These are phyloP conservation scores for Drosophila merina DNA, from an alignment of 2,888 invertebrate species.

Conservation along the genomic window DNA sequence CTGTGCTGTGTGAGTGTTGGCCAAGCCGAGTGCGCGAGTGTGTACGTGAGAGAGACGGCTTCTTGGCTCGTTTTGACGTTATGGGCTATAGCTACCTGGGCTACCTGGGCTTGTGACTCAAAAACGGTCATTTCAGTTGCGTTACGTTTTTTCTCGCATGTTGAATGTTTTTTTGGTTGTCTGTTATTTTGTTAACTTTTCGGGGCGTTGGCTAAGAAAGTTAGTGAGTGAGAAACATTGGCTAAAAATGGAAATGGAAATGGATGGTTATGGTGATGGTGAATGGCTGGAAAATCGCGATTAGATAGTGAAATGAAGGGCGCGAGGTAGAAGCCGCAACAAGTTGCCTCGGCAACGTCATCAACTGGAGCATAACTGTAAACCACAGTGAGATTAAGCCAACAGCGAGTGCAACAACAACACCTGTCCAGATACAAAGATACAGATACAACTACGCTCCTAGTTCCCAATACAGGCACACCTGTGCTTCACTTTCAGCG, in stretches of 20 bases:
- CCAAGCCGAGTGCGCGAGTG: conserved; percentile 27
- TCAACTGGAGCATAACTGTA: conserved; percentile 73
- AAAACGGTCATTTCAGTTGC: conserved; percentile 76
- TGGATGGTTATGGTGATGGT: conserved; percentile 3
- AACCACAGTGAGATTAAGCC: conserved; percentile 68
- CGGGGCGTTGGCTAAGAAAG: conserved; percentile 75
- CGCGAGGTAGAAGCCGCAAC: conserved; percentile 44
- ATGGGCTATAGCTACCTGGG: conserved; percentile 39
- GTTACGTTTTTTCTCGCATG: conserved; percentile 56
- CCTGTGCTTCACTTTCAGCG: conserved; percentile 78
- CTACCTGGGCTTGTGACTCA: conserved; percentile 65
- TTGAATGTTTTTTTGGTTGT: conserved; percentile 20
- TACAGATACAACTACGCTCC: conserved; percentile 5
- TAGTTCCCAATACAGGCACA: conserved; percentile 38
- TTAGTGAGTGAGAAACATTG: conserved; percentile 21
- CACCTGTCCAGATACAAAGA: conserved; percentile 38
- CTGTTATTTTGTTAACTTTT: conserved; percentile 50
- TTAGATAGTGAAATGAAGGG: conserved; percentile 59
- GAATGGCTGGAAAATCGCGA: conserved; percentile 45
- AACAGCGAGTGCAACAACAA: conserved; percentile 31
- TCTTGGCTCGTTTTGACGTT: conserved; percentile 54
- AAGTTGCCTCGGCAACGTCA: conserved; percentile 65
- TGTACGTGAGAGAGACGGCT: conserved; percentile 30
- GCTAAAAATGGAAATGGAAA: conserved; percentile 4
- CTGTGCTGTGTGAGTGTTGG: conserved; percentile 51